Percentiles rank a stretch among this genome's conserved stretches.
These are phyloP conservation scores for Periparus ater DNA, from an alignment of 2,797 vertebrate species.

Conservation along the genomic window DNA sequence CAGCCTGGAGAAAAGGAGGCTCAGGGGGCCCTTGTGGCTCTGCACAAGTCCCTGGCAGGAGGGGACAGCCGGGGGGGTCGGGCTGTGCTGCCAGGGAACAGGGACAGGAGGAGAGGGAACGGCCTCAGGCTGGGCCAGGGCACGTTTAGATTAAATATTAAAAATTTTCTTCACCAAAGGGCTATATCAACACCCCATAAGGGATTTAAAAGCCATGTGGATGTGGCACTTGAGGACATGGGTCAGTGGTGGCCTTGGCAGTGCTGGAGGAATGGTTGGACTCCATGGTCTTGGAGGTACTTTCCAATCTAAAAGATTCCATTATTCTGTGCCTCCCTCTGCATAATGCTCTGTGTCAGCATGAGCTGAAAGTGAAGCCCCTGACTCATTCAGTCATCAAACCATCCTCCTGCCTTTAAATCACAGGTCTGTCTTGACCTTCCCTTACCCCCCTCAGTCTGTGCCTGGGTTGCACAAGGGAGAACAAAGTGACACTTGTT, in stretches of 20 bases:
- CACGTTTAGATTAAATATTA: background rate
- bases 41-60: background rate
- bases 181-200: background rate
- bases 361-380: constrained; percentile 1
- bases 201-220: background rate
- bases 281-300: background rate
- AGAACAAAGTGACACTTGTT: constrained; percentile 66
- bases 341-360: background rate
- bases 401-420: constrained; percentile 21
- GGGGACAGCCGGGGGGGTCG: accelerated
- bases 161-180: background rate
- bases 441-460: background rate
- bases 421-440: constrained; percentile 29
- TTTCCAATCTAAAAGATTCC: background rate
- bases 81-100: background rate
- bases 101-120: background rate
- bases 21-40: background rate
- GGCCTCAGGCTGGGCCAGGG: accelerated
- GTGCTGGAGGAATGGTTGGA: background rate
- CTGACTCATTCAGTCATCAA: background rate
- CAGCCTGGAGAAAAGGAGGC: background rate
- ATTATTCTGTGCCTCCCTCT: background rate
- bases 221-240: background rate
- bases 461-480: constrained; percentile 10
- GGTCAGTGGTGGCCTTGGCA: background rate